phyloP scores from a whole-genome alignment of 2,113 vertebrate genomes.

The Apaloderma vittatum region DNA sequence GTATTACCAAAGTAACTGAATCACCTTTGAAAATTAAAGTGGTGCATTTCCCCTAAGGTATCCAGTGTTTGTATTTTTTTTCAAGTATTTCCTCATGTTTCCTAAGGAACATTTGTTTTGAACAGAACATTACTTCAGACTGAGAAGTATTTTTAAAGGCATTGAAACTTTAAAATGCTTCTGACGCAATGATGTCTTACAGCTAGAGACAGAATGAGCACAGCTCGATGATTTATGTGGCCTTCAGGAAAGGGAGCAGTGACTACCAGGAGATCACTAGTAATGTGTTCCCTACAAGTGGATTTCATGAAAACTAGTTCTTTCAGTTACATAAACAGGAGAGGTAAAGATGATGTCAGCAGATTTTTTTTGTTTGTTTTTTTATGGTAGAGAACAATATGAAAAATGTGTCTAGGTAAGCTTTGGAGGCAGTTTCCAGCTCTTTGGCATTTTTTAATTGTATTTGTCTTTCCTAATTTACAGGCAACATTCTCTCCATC shows the following conservation, averaged over 20 bases:
- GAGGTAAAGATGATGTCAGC: background rate
- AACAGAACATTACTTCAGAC: background rate
- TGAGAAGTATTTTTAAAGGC: background rate
- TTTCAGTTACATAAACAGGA: background rate
- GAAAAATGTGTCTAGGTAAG: background rate
- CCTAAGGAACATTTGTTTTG: background rate
- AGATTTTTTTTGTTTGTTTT: background rate
- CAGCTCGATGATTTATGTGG: background rate
- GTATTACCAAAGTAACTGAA: background rate
- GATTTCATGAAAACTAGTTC: background rate
- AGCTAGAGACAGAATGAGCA: background rate
- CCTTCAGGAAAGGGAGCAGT: background rate
- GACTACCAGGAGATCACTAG: background rate
- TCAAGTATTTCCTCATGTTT: background rate
- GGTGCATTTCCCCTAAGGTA: background rate
- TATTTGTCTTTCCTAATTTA: background rate
- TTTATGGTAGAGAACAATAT: background rate
- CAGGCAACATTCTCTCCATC: background rate
- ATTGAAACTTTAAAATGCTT: background rate
- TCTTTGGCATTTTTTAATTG: background rate
- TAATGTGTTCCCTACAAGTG: accelerated
- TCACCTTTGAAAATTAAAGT: background rate
- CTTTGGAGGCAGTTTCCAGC: background rate
- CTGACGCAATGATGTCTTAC: background rate
- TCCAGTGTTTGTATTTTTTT: background rate